Conservation (phyloP, 2,888 invertebrate species). For the Chalcis sispes region DNA sequence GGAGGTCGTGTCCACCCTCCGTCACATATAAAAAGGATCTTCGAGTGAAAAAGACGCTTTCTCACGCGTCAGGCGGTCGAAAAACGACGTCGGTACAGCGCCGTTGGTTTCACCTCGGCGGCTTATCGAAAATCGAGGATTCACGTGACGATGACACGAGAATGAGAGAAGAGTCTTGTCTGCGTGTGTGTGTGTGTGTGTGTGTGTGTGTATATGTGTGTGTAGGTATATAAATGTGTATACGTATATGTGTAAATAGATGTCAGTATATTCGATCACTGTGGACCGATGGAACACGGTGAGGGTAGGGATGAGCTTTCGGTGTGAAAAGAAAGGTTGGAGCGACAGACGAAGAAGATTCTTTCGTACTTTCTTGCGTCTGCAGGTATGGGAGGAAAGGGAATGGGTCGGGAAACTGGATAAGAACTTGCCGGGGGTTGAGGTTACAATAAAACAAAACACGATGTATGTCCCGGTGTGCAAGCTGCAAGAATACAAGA, state of each 20-base stretch:
- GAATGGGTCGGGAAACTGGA: slow-evolving; percentile 43
- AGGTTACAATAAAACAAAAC: slow-evolving; percentile 76
- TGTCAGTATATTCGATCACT: too few relatives aligned
- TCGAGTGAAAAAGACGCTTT: slow-evolving; percentile 16
- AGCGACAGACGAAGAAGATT: not conserved
- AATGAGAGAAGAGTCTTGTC: slow-evolving; percentile 18
- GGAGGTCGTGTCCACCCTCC: not conserved
- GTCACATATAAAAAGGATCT: not conserved
- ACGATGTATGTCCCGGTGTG: slow-evolving; percentile 76
- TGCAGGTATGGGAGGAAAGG: slow-evolving; percentile 44
- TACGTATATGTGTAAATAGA: too few relatives aligned
- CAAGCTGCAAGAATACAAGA: slow-evolving; percentile 73
- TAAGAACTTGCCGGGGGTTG: slow-evolving; percentile 60
- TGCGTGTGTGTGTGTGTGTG: not conserved
- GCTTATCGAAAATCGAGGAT: slow-evolving; percentile 42
- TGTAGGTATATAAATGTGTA: too few relatives aligned
- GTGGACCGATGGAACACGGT: not conserved
- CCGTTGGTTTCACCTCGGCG: not conserved
- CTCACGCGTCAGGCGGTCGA: slow-evolving; percentile 10
- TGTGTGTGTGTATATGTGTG: not conserved
- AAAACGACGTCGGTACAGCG: not conserved
- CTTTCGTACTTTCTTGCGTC: slow-evolving; percentile 34
- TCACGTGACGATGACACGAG: slow-evolving; percentile 1
- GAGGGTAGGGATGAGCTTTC: not conserved
- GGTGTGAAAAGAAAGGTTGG: not conserved